Conservation (phyloP, 2,113 vertebrate genomes). For the Rostratula benghalensis region DNA sequence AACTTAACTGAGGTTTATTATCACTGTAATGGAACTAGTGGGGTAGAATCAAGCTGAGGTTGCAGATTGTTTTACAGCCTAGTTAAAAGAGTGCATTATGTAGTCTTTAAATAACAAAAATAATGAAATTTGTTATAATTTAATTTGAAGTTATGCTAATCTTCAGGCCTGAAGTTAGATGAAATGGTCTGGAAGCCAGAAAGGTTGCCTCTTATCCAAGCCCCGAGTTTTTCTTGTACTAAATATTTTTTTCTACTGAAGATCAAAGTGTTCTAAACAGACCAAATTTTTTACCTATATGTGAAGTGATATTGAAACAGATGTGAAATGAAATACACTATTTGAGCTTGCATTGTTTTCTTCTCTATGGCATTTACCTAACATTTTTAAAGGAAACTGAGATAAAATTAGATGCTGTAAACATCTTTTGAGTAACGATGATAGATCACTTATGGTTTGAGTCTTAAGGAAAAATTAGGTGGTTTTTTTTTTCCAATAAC, state of each 20-base stretch:
- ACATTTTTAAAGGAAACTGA: not conserved
- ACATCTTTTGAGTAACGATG: not conserved
- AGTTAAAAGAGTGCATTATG: not conserved
- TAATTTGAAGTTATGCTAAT: not conserved
- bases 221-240: not conserved
- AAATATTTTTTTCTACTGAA: not conserved
- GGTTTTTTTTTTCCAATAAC: not conserved
- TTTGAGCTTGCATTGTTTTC: not conserved
- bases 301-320: not conserved
- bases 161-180: not conserved
- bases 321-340: not conserved
- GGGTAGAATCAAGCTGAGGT: not conserved
- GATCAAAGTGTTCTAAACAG: not conserved
- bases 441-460: not conserved
- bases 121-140: not conserved
- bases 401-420: not conserved
- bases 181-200: not conserved
- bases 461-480: not conserved
- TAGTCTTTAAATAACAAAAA: not conserved
- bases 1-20: not conserved
- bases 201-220: not conserved
- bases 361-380: not conserved
- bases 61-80: not conserved
- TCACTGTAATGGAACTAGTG: not conserved
- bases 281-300: not conserved